Evolutionary conservation across 2,113 vertebrate genomes (phyloP).

Genomic region (Mirounga angustirostris): DNA sequence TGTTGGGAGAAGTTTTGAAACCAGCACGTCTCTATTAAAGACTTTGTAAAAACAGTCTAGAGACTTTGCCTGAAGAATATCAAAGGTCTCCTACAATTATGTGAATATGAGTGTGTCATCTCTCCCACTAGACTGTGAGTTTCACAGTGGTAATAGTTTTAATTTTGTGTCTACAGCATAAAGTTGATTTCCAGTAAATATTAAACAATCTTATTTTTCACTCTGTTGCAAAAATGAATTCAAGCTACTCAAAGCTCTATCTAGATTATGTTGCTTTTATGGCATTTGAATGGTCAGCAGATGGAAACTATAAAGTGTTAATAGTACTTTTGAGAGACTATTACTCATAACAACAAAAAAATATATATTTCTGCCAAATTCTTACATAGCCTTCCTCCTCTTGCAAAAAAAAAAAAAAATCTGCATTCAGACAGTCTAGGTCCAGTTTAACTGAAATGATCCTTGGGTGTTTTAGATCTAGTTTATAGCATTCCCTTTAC

Average conservation of each 20-base stretch:
- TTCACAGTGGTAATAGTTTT: neutral
- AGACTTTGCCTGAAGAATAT: neutral
- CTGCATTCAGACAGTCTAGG: neutral
- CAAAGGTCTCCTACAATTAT: neutral
- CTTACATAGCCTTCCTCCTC: neutral
- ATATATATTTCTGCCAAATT: neutral
- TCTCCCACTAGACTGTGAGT: neutral
- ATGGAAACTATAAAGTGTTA: neutral
- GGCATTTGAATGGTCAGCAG: neutral
- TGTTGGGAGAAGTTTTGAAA: neutral
- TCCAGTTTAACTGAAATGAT: neutral
- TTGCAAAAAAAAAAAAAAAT: neutral
- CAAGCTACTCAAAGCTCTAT: neutral
- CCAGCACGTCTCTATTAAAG: neutral
- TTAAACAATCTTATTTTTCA: conserved; percentile 1
- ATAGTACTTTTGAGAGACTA: neutral
- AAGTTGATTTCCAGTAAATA: neutral
- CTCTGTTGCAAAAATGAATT: neutral
- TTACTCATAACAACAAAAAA: neutral
- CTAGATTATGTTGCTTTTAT: neutral
- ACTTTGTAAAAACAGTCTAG: neutral
- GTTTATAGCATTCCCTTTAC: neutral
- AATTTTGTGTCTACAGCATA: neutral
- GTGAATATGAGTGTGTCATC: neutral
- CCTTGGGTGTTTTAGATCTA: neutral